phyloP scores from a whole-genome alignment of 2,888 invertebrate species.

The Luperina nickerlii region DNA sequence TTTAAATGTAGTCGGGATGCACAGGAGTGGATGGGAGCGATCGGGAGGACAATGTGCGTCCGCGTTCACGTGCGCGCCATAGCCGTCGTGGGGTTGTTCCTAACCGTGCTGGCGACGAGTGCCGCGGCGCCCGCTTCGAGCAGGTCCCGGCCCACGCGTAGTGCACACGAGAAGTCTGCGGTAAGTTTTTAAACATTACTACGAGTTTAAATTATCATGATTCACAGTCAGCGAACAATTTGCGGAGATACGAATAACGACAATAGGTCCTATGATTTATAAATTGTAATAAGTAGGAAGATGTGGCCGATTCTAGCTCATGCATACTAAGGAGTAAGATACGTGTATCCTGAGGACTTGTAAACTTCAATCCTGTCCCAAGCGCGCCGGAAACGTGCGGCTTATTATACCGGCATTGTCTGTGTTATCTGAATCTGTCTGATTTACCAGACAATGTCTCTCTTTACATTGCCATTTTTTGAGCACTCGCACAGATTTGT shows the following conservation, averaged over 20 bases:
- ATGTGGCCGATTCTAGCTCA: conserved; percentile 71
- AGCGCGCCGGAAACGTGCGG: conserved; percentile 83
- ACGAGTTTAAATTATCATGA: conserved; percentile 46
- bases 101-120: conserved; percentile 79
- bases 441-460: conserved; percentile 80
- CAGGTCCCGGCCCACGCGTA: conserved; percentile 75
- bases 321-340: conserved; percentile 84
- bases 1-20: conserved; percentile 82
- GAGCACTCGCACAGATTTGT: conserved; percentile 62
- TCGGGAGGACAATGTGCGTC: conserved; percentile 83
- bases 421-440: conserved; percentile 81
- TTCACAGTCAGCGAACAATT: conserved; percentile 54
- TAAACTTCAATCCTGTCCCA: conserved; percentile 81
- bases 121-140: conserved; percentile 83
- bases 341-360: conserved; percentile 79
- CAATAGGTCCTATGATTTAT: conserved; percentile 73
- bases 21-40: conserved; percentile 77
- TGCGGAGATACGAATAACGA: conserved; percentile 60
- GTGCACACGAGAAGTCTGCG: conserved; percentile 78
- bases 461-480: conserved; percentile 73
- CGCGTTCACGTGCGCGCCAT: conserved; percentile 78
- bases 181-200: conserved; percentile 76
- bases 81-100: conserved; percentile 79
- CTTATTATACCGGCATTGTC: conserved; percentile 84
- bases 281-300: conserved; percentile 66